Conservation (phyloP, 1,140 invertebrate genomes). For the Penaeus japonicus region DNA sequence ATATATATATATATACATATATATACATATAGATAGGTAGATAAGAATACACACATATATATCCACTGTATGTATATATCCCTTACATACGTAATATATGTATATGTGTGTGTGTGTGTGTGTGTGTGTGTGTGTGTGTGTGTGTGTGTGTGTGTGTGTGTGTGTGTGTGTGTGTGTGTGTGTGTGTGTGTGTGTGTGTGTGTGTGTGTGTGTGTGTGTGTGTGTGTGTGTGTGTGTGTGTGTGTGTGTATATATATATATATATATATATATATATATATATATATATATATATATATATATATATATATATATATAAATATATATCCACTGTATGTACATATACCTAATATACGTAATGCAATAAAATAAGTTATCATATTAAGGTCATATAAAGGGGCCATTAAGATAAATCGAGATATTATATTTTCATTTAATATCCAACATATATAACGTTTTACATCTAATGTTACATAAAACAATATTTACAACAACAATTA, state of each 20-base stretch:
- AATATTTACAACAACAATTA: too few relatives aligned
- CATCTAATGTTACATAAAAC: too few relatives aligned
- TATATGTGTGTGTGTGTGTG: not conserved
- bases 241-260: conserved; percentile 3
- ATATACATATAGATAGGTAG: not conserved
- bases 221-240: not conserved
- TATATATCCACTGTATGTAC: not conserved
- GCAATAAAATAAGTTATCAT: too few relatives aligned
- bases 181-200: not conserved
- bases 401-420: too few relatives aligned
- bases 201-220: not conserved
- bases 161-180: not conserved
- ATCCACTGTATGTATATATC: not conserved
- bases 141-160: not conserved
- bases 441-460: too few relatives aligned
- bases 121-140: conserved; percentile 14
- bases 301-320: not conserved
- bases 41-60: not conserved
- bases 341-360: too few relatives aligned
- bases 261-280: conserved; percentile 6
- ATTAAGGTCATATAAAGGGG: too few relatives aligned
- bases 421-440: too few relatives aligned
- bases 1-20: not conserved
- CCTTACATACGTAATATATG: not conserved
- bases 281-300: not conserved